Evolutionary conservation across 2,888 invertebrate genomes (phyloP), one percentile per base, ranked within the genome.

Genomic region (Callimorpha dominula): DNA sequence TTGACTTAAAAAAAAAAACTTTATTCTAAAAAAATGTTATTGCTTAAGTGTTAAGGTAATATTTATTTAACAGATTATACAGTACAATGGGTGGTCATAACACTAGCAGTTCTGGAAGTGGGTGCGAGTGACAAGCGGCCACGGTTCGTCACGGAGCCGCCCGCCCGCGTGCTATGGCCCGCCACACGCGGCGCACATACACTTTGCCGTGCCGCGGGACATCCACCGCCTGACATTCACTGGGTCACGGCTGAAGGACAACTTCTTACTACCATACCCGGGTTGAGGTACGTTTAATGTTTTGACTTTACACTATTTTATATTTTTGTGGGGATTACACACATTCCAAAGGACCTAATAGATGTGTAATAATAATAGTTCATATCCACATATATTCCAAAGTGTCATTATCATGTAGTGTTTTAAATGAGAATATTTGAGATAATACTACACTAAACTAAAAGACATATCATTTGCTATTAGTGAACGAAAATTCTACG

Each of bases 201-300:
- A 4, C 74, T 87, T 0, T 95, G 95, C 78, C 91, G 94, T 0
- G 95, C 95, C 0, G 83, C 90, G 0, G 95, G 95, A 0, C 94
- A 95, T 64, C 95, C 95, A 0, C 71, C 90, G 0, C 95, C 95
- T 0, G 94, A 94, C 7, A 81, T 95, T 9, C 94, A 94, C 77
- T 95, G 95, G 95, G 93, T 95, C 78, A 95, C 95, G 0, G 88
- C 91, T 74, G 95, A 95, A 75, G 95, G 95, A 49, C 95, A 95
- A 77, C 85, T 94, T n/a, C 87, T 95, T 8, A 93, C 94, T 0
- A 95, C 95, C 15, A 94, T 95, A 88, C 95, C 95, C 0, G 95
- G 95, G 12, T 82, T 95, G 43, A 91, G 95, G 95, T 95, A 81
- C 79, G 82, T 31, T 31, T 31, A 31, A 31, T 31, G 31, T 31